Evolutionary conservation across 2,113 vertebrate genomes (phyloP), one percentile per base, ranked within the genome.

Genomic region (Vicugna pacos): DNA sequence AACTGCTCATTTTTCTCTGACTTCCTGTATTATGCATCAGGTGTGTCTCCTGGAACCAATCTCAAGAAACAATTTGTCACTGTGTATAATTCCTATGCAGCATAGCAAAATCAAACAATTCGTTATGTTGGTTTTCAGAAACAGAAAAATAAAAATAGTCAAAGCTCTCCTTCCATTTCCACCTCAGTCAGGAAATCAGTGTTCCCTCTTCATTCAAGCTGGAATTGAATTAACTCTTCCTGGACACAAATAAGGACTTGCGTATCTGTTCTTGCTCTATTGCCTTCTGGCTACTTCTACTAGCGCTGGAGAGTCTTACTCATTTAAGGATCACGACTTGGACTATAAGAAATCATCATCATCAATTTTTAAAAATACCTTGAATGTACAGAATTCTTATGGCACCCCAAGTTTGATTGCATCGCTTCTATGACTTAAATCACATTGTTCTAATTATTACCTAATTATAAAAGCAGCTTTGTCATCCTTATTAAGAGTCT

Each of bases 61-160:
- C 76, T 94, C 79, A 94, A 95, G 76, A 94, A 92, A 50, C 30
- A 91, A 72, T 95, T 97, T 96, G 73, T 94, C 93, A 95, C 64
- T 81, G 67, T 6, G 6, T 54, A 3, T 76, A 96, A 97, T 92
- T 98, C 77, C 50, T 88, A 85, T 91, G 94, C 35, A 95, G 90
- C 14, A 62, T 67, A 88, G 1, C 32, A 96, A n/a, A 96, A 94
- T 97, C 89, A 97, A 98, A 96, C 7, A 56, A 87, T 96, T 88
- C 24, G 70, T 97, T 93, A 79, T 24, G 6, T 42, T 54, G 19
- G 3, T 80, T 50, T 93, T 98, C 30, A 22, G 87, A 83, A 97
- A 94, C 56, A 92, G 79, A 65, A 88, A 91, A 87, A 81, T 26
- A 62, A 73, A 46, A 89, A 35, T 38, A 82, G 30, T 85, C 11